Evolutionary conservation across 2,888 invertebrate genomes (phyloP), one percentile per base, ranked within the genome.

Genomic region (Cinara cedri): DNA sequence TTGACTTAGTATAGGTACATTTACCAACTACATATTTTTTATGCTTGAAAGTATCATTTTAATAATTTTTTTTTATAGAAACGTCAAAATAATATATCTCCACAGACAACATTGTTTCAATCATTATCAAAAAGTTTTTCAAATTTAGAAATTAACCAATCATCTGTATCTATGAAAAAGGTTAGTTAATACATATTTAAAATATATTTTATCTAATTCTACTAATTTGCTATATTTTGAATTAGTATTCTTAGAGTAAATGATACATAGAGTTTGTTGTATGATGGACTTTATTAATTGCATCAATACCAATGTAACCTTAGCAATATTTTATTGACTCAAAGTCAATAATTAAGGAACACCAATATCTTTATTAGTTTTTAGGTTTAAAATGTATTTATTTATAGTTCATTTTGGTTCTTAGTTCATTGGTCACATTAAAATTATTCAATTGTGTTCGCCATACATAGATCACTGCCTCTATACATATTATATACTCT

Each of bases 51-150:
- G 34, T 34, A 4, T 34, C 34, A 34, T 42, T 34, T 14, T 9
- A 24, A 65, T 82, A 42, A 14, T 75, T 34, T n/a, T 74, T 44
- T 42, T 72, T 57, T 44, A 66, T 49, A 82, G 82, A 83, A 81
- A 46, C 72, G 70, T 68, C 75, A 71, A 42, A 54, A 46, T 60
- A 78, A 78, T 62, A 51, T 26, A 21, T 78, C 78, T 49, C 78
- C 78, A 60, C 78, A 78, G 60, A 11, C 78, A 34, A 49, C 68
- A 68, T 24, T 78, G 24, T 78, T 70, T n/a, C 51, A 70, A 44
- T 65, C 70, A 19, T 70, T 60, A 65, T 80, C 72, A 65, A 80
- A 72, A 72, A 72, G 44, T 44, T 72, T 62, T 13, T 80, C 80
- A 72, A 72, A 72, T 63, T 80, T 72, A 57, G 71, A 72, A 16